phyloP scores from a whole-genome alignment of 53 echinoderm and acorn worm genomes.

The Stichopus horrens region DNA sequence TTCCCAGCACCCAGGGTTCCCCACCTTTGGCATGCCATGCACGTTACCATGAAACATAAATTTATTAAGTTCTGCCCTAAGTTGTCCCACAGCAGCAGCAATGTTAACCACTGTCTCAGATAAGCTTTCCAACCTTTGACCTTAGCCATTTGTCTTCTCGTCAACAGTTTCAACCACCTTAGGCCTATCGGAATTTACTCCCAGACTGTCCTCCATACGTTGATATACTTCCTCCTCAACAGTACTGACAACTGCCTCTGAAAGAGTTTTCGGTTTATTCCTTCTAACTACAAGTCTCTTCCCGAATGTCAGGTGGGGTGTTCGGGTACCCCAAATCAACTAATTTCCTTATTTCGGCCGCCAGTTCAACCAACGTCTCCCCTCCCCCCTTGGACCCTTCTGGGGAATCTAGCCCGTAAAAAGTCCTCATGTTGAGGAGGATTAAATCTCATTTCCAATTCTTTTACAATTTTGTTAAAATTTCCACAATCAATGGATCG shows the following conservation, averaged over 20 bases:
- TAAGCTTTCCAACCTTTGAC: not conserved
- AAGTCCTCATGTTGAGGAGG: not conserved
- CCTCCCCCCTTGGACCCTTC: not conserved
- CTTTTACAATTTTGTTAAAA: not conserved
- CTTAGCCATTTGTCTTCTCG: not conserved
- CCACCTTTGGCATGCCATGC: not conserved
- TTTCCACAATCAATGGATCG: not conserved
- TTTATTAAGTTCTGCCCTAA: not conserved
- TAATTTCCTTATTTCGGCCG: not conserved
- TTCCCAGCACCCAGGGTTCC: not conserved
- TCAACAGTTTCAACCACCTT: not conserved
- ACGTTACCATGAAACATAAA: not conserved
- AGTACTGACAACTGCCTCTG: not conserved
- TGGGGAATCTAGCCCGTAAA: not conserved
- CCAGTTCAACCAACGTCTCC: not conserved
- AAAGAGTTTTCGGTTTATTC: constrained; percentile 4
- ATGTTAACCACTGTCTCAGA: not conserved
- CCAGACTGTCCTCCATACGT: not conserved
- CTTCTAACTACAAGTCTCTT: not conserved
- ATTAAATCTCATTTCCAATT: not conserved
- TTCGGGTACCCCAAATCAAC: not conserved
- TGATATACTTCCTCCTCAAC: not conserved
- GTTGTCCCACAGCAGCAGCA: not conserved
- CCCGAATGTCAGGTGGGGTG: not conserved
- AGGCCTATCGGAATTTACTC: not conserved